These are phyloP conservation scores for Neodiprion pinetum DNA, from an alignment of 1,140 invertebrate species.

Conservation along the genomic window DNA sequence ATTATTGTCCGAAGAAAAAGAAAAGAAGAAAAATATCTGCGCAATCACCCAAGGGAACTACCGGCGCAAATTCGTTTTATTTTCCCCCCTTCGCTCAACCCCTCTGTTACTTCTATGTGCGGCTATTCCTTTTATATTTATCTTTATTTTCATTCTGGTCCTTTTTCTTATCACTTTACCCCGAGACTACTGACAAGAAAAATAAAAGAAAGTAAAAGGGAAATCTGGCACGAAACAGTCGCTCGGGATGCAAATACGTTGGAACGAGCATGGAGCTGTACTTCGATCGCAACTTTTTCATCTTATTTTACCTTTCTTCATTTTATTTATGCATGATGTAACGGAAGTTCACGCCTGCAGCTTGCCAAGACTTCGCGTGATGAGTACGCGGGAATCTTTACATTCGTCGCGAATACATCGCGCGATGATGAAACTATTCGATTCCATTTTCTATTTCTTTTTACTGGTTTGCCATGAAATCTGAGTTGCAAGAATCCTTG, in stretches of 20 bases:
- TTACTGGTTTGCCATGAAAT: too few species aligned
- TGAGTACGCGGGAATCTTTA: neutral
- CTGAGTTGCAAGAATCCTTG: too few species aligned
- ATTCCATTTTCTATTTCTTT: neutral
- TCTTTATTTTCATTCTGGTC: neutral
- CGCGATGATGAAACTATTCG: neutral
- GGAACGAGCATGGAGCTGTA: neutral
- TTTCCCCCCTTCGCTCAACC: too few species aligned
- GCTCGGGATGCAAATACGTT: neutral
- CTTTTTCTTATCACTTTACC: neutral
- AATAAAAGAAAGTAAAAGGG: neutral
- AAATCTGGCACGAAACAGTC: neutral
- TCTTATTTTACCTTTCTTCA: neutral
- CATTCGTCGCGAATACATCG: neutral
- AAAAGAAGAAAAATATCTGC: too few species aligned
- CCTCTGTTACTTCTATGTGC: too few species aligned
- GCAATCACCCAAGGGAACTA: too few species aligned
- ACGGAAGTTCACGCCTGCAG: neutral
- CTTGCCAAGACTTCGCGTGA: neutral
- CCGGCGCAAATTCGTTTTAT: too few species aligned
- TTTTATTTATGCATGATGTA: too few species aligned
- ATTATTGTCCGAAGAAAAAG: too few species aligned
- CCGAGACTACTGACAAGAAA: neutral
- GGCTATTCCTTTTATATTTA: too few species aligned
- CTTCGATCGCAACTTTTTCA: neutral